Percentiles rank a stretch among this genome's conserved stretches.
Evolutionary conservation across 92 coral and sea anemone genomes (phyloP).

Genomic region (Epizoanthus fatuus): DNA sequence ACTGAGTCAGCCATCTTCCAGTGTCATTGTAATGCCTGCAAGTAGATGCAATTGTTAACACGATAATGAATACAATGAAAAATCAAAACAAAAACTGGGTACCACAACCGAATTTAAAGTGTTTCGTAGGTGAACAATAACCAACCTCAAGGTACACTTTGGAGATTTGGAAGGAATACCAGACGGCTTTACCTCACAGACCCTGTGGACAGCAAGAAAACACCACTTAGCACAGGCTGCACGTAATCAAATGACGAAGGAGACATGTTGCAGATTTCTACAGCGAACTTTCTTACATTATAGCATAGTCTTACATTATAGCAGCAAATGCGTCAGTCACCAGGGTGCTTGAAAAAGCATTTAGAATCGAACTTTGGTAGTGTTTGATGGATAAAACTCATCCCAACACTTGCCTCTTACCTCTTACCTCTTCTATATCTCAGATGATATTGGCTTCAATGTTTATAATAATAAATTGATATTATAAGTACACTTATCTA

Average conservation of each 20-base stretch:
- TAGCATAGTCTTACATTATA: background rate
- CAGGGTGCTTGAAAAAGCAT: too few relatives aligned
- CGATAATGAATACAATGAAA: background rate
- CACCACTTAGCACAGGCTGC: too few relatives aligned
- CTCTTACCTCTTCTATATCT: background rate
- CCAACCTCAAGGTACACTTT: slow-evolving; percentile 78
- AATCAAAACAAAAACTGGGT: background rate
- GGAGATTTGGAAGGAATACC: slow-evolving; percentile 62
- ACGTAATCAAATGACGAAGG: too few relatives aligned
- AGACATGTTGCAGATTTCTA: background rate
- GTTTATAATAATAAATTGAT: too few relatives aligned
- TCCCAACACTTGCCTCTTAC: too few relatives aligned
- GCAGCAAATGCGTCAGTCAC: too few relatives aligned
- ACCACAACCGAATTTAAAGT: background rate
- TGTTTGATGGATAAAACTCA: too few relatives aligned
- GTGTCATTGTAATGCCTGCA: slow-evolving; percentile 86
- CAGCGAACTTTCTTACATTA: too few relatives aligned
- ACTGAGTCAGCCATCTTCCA: slow-evolving; percentile 93
- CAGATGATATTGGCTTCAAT: background rate
- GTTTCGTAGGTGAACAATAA: background rate
- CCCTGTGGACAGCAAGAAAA: slow-evolving; percentile 41
- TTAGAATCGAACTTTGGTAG: too few relatives aligned
- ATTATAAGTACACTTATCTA: background rate
- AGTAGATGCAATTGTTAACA: background rate
- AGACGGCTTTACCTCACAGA: slow-evolving; percentile 62